Evolutionary conservation across 1,140 invertebrate genomes (phyloP).

Genomic region (Lepidotrigona ventralis): DNA sequence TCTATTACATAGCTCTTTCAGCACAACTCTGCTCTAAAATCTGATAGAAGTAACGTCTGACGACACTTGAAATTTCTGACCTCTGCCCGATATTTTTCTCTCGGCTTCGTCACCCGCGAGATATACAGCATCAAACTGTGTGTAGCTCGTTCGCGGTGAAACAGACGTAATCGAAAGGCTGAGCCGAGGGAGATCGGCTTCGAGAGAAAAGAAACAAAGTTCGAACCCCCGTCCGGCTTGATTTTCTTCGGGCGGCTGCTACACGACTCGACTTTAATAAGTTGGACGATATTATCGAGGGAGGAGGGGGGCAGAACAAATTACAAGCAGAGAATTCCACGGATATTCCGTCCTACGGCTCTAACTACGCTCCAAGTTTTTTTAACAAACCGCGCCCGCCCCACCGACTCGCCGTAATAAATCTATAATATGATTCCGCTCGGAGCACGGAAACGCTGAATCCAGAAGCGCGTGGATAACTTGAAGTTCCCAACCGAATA

Average conservation of each 20-base stretch:
- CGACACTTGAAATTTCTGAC: too few relatives aligned
- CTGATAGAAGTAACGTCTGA: too few relatives aligned
- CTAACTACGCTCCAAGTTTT: constrained; percentile 13
- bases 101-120: too few relatives aligned
- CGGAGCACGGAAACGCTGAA: not conserved
- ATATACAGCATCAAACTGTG: too few relatives aligned
- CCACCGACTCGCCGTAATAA: not conserved
- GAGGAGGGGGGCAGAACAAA: constrained; percentile 25
- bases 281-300: constrained; percentile 45
- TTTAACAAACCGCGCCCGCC: constrained; percentile 14
- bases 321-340: constrained; percentile 41
- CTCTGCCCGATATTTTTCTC: too few relatives aligned
- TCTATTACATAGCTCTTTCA: too few relatives aligned
- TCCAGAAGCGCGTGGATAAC: not conserved
- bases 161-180: not conserved
- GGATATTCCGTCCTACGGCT: not conserved
- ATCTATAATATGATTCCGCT: not conserved
- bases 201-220: not conserved
- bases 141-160: not conserved
- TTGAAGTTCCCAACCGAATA: not conserved
- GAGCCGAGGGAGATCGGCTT: not conserved
- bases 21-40: too few relatives aligned
- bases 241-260: not conserved
- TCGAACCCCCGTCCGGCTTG: not conserved
- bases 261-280: constrained; percentile 44